Conservation (phyloP, 1,140 invertebrate genomes). For the Agrypnia vestita region DNA sequence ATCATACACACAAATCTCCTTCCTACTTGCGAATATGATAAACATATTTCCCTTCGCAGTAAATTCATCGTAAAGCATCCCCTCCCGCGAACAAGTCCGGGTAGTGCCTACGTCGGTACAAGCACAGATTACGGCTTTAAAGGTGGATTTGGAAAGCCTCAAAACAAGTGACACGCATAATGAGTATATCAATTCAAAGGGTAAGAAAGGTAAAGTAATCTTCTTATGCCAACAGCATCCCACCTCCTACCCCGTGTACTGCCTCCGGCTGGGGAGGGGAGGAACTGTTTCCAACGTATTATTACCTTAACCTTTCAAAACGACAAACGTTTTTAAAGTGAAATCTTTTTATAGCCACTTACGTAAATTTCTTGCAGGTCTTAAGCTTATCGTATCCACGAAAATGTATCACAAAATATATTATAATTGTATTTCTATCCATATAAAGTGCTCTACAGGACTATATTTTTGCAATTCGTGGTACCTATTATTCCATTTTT, state of each 20-base stretch:
- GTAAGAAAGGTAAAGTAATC: constrained; percentile 60
- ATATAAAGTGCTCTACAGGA: too few relatives aligned
- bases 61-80: constrained; percentile 9
- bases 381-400: too few relatives aligned
- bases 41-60: not conserved
- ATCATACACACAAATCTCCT: not conserved
- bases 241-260: constrained; percentile 26
- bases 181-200: constrained; percentile 59
- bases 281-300: not conserved
- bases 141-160: constrained; percentile 44
- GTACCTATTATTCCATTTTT: too few relatives aligned
- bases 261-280: constrained; percentile 8
- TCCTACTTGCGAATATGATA: not conserved
- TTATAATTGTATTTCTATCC: too few relatives aligned
- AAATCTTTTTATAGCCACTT: too few relatives aligned
- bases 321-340: not conserved
- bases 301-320: not conserved
- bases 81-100: not conserved
- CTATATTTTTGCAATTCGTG: too few relatives aligned
- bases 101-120: constrained; percentile 4
- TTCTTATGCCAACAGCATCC: constrained; percentile 51
- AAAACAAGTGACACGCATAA: constrained; percentile 54
- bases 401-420: too few relatives aligned
- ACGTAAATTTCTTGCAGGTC: too few relatives aligned
- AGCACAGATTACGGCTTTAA: constrained; percentile 34